Evolutionary conservation across 1,140 invertebrate species (phyloP).

Genomic region (Venturia canescens): DNA sequence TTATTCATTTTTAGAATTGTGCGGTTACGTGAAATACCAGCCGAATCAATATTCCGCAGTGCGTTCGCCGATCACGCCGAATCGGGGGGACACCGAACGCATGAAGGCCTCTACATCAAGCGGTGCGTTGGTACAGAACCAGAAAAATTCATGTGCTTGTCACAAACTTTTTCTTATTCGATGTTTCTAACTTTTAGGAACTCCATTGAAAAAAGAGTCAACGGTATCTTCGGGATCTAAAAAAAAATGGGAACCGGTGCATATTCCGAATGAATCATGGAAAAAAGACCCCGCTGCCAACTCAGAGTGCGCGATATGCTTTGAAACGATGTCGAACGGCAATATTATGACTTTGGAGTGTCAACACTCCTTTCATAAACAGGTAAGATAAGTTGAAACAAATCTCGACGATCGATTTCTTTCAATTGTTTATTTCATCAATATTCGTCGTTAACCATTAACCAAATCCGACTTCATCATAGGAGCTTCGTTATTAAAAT

Average conservation of each 20-base stretch:
- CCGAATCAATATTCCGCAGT: background rate
- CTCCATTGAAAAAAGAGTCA: slow-evolving; percentile 1
- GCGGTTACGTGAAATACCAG: background rate
- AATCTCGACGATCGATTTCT: background rate
- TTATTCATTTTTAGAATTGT: slow-evolving; percentile 32
- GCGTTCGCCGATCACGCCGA: background rate
- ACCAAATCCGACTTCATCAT: too few relatives aligned
- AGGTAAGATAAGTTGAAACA: slow-evolving; percentile 48
- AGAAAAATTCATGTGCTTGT: too few relatives aligned
- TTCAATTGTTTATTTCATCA: background rate
- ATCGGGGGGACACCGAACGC: background rate
- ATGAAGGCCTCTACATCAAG: slow-evolving; percentile 45
- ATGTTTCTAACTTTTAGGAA: slow-evolving; percentile 19
- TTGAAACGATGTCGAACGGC: slow-evolving; percentile 43
- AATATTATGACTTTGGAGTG: slow-evolving; percentile 55
- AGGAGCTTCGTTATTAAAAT: too few relatives aligned
- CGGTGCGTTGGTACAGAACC: slow-evolving; percentile 22
- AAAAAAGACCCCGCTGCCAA: slow-evolving; percentile 52
- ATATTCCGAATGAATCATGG: slow-evolving; percentile 31
- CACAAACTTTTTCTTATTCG: too few relatives aligned
- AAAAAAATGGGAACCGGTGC: slow-evolving; percentile 41
- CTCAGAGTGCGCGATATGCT: slow-evolving; percentile 61
- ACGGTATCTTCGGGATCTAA: background rate
- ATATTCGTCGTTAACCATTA: too few relatives aligned
- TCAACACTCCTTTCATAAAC: slow-evolving; percentile 62